Conservation (phyloP, 2,113 vertebrate genomes). For the Mobula birostris region DNA sequence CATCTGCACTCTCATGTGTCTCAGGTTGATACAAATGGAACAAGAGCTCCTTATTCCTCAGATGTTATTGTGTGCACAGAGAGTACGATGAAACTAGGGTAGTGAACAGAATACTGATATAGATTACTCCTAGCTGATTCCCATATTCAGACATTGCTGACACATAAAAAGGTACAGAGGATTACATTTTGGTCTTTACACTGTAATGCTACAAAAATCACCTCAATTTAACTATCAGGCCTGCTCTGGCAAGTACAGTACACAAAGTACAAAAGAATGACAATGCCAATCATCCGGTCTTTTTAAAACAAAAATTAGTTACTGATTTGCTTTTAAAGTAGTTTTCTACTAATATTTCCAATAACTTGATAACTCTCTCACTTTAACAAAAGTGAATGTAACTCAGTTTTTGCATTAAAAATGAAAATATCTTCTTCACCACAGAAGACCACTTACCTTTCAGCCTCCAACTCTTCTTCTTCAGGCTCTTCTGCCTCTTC, state of each 20-base stretch:
- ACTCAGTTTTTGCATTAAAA: neutral
- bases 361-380: neutral
- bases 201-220: neutral
- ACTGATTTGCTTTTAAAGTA: neutral
- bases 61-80: neutral
- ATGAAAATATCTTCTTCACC: neutral
- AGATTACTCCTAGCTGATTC: neutral
- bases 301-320: neutral
- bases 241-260: neutral
- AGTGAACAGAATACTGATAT: neutral
- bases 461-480: constrained; percentile 61
- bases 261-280: neutral
- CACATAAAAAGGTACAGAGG: neutral
- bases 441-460: constrained; percentile 60
- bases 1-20: too few relatives aligned
- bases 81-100: neutral
- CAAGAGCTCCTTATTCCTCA: neutral
- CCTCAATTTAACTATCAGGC: neutral
- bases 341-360: neutral
- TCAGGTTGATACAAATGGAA: too few relatives aligned
- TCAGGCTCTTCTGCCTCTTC: constrained; percentile 55
- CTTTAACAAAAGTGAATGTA: neutral
- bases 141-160: neutral
- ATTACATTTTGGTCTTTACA: neutral
- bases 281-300: neutral